A percentile compares a stretch with the other conserved stretches of the same genome.
Conservation (phyloP, 2,888 invertebrate species). For the Synanthedon tipuliformis region DNA sequence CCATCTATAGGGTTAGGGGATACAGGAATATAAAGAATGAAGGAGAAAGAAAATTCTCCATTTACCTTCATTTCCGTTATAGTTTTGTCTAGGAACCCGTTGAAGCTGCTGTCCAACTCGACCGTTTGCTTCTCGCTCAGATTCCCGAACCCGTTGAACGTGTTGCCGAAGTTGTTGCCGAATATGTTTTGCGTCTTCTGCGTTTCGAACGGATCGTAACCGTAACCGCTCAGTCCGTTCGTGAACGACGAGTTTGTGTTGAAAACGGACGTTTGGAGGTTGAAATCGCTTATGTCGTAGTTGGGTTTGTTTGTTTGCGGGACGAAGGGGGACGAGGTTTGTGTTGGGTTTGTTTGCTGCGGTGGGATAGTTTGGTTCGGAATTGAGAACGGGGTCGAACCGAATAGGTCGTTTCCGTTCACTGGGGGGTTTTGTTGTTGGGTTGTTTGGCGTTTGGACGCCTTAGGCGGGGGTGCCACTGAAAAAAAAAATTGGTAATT, state of each 20-base stretch:
- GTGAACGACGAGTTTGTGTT: slow-evolving; percentile 48
- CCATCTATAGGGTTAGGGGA: too few relatives aligned
- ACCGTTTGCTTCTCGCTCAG: slow-evolving; percentile 60
- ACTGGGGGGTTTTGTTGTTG: slow-evolving; percentile 22
- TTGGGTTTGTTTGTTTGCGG: slow-evolving; percentile 45
- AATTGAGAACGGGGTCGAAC: slow-evolving; percentile 80
- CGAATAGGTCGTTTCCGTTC: slow-evolving; percentile 81
- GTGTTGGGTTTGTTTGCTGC: slow-evolving; percentile 13
- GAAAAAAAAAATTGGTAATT: slow-evolving; percentile 37
- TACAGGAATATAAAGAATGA: too few relatives aligned
- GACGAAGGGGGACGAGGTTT: slow-evolving; percentile 21
- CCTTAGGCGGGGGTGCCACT: slow-evolving; percentile 93
- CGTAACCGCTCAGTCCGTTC: slow-evolving; percentile 65
- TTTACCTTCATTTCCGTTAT: slow-evolving; percentile 92
- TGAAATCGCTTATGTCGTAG: slow-evolving; percentile 60
- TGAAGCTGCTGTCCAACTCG: slow-evolving; percentile 72
- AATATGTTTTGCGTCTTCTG: slow-evolving; percentile 70
- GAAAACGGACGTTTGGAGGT: slow-evolving; percentile 56
- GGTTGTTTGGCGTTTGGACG: slow-evolving; percentile 64
- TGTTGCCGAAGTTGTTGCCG: slow-evolving; percentile 45
- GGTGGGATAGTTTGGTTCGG: slow-evolving; percentile 19
- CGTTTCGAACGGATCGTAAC: slow-evolving; percentile 87
- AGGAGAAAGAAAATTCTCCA: too few relatives aligned
- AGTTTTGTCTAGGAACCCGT: slow-evolving; percentile 83
- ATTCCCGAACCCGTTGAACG: slow-evolving; percentile 59